Percentiles rank a stretch among this genome's conserved stretches.
Evolutionary conservation across 2,888 invertebrate genomes (phyloP).

Genomic region (Spatulosminthurus flaviceps): DNA sequence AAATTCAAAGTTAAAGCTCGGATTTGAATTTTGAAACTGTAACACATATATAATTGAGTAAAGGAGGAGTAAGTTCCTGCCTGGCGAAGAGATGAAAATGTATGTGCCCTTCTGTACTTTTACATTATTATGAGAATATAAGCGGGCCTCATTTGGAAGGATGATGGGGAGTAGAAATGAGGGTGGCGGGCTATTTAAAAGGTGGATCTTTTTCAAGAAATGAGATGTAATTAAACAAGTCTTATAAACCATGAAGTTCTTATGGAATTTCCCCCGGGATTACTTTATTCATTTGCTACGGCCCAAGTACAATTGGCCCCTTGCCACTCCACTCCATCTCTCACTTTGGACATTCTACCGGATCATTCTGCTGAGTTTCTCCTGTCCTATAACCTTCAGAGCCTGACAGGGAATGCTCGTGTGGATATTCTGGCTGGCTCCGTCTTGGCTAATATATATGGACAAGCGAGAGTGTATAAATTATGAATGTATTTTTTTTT

Average conservation of each 20-base stretch:
- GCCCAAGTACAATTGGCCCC: slow-evolving; percentile 30
- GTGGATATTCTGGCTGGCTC: too few species aligned
- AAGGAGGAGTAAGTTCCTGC: not conserved
- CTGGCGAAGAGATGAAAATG: too few species aligned
- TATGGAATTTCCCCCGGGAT: slow-evolving; percentile 27
- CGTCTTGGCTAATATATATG: too few species aligned
- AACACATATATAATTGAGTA: too few species aligned
- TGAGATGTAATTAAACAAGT: slow-evolving; percentile 37
- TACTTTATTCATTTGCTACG: slow-evolving; percentile 33
- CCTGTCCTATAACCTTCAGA: too few species aligned
- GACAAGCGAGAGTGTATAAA: too few species aligned
- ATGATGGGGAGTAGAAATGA: not conserved
- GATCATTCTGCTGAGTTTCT: not conserved
- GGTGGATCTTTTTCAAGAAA: not conserved
- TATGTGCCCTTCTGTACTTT: too few species aligned
- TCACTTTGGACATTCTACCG: not conserved
- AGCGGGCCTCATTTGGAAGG: not conserved
- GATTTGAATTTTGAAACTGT: too few species aligned
- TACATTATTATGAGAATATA: not conserved
- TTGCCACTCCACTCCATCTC: not conserved
- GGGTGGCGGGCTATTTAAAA: not conserved
- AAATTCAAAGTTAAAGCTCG: too few species aligned
- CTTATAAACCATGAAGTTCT: slow-evolving; percentile 28
- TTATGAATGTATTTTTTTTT: too few species aligned
- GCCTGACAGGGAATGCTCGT: too few species aligned